phyloP scores from a whole-genome alignment of 1,140 invertebrate species.

The Hyles euphorbiae region DNA sequence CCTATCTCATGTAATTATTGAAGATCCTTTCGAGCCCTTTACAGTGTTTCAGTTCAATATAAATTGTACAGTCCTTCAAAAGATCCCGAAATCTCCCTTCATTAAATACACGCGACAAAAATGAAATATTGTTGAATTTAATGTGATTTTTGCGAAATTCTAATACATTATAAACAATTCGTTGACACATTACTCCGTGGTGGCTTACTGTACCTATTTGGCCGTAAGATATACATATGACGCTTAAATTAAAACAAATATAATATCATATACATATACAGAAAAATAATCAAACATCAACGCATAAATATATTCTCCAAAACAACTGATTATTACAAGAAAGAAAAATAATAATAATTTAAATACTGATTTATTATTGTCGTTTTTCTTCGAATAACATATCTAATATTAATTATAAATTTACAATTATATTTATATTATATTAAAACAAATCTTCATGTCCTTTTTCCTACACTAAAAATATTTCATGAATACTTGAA shows the following conservation, averaged over 20 bases:
- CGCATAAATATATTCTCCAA: conserved; percentile 63
- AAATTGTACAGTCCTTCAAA: too few relatives aligned
- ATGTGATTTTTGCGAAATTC: too few relatives aligned
- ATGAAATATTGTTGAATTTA: too few relatives aligned
- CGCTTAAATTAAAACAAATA: conserved; percentile 52
- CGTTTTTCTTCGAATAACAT: conserved; percentile 20
- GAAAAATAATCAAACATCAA: conserved; percentile 57
- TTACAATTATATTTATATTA: conserved; percentile 8
- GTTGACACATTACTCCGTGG: conserved; percentile 46
- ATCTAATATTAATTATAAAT: conserved; percentile 7
- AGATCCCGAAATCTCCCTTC: too few relatives aligned
- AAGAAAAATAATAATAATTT: conserved; percentile 38
- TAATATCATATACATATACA: conserved; percentile 60
- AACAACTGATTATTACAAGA: conserved; percentile 47
- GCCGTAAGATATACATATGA: conserved; percentile 44
- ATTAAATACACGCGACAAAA: too few relatives aligned
- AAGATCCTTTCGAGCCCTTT: too few relatives aligned
- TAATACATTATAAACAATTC: conserved; percentile 45
- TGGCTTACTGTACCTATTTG: conserved; percentile 29
- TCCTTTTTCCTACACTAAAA: background rate
- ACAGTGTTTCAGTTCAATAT: too few relatives aligned
- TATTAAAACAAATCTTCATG: conserved; percentile 6
- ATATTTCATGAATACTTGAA: background rate
- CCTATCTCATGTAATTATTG: too few relatives aligned
- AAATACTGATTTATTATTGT: conserved; percentile 48